Evolutionary conservation across 2,888 invertebrate species (phyloP).

Genomic region (Pandemis corylana): DNA sequence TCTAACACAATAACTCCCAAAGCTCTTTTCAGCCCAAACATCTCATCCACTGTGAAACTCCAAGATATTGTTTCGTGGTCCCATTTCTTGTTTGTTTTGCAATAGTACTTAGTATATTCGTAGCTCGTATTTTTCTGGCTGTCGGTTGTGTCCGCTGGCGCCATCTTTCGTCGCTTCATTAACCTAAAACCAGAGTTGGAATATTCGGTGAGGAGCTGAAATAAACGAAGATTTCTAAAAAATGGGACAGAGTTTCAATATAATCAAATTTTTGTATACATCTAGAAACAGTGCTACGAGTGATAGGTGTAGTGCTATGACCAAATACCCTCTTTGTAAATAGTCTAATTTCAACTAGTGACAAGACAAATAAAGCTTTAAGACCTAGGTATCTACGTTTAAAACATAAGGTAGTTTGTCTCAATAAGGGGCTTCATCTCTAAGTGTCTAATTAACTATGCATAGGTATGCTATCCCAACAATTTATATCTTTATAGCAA

Average conservation of each 20-base stretch:
- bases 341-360: no score
- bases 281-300: no score
- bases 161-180: constrained; percentile 53
- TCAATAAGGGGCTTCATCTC: no score
- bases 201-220: not conserved
- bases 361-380: no score
- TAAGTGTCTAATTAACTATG: no score
- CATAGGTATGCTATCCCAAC: not conserved
- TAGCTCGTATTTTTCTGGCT: constrained; percentile 34
- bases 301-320: no score
- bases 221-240: not conserved
- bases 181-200: constrained; percentile 52
- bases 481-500: not conserved
- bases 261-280: no score
- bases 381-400: no score
- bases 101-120: constrained; percentile 28
- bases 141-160: constrained; percentile 15
- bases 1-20: not conserved
- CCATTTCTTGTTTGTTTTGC: constrained; percentile 35
- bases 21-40: not conserved
- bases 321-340: no score
- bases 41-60: constrained; percentile 9
- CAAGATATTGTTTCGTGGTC: constrained; percentile 31
- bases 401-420: no score
- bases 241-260: not conserved